Conservation (phyloP, 1,140 invertebrate genomes). For the Procambarus clarkii region DNA sequence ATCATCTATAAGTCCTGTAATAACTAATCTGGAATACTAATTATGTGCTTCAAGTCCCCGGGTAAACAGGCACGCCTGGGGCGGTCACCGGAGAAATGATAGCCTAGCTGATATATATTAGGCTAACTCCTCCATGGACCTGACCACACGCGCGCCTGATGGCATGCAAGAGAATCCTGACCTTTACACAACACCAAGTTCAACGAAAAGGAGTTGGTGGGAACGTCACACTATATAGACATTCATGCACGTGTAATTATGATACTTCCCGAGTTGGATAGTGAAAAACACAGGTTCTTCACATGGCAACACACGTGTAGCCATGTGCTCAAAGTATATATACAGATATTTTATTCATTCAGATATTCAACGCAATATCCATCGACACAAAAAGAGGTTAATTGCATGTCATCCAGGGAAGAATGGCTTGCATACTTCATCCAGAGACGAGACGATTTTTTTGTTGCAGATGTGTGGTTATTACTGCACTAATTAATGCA, state of each 20-base stretch:
- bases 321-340: too few species aligned
- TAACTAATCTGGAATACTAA: too few species aligned
- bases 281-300: too few species aligned
- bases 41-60: not conserved
- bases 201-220: not conserved
- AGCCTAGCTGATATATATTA: not conserved
- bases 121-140: not conserved
- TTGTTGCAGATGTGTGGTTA: not conserved
- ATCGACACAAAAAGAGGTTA: not conserved
- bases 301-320: too few species aligned
- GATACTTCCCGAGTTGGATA: too few species aligned
- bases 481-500: conserved; percentile 31
- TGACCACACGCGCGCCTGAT: not conserved
- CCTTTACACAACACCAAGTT: not conserved
- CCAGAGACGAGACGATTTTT: not conserved
- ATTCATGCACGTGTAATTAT: too few species aligned
- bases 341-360: too few species aligned
- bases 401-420: not conserved
- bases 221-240: too few species aligned
- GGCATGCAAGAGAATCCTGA: not conserved
- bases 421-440: not conserved
- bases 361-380: not conserved
- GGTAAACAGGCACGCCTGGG: not conserved
- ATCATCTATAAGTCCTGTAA: too few species aligned
- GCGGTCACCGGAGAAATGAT: not conserved